These are phyloP conservation scores for Chrysodeixis includens DNA, from an alignment of 2,888 invertebrate species.

Conservation along the genomic window DNA sequence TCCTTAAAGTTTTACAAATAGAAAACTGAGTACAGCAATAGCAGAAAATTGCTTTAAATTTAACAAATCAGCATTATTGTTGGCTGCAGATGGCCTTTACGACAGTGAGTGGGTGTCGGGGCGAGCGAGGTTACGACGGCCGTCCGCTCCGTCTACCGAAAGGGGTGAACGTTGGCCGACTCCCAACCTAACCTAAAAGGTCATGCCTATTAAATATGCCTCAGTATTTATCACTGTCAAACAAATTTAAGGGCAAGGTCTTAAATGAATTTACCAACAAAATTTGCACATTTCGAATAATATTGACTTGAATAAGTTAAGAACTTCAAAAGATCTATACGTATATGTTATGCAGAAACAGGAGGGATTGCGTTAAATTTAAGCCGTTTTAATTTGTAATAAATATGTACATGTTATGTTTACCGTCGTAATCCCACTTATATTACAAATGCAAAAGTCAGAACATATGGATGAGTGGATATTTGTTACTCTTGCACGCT, in stretches of 20 bases:
- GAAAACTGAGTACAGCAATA: not conserved
- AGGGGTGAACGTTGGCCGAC: slow-evolving; percentile 7
- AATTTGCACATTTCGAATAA: not conserved
- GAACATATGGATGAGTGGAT: too few species aligned
- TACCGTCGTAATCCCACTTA: too few species aligned
- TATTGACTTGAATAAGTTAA: too few species aligned
- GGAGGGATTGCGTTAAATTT: too few species aligned
- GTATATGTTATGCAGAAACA: too few species aligned
- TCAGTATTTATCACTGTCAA: slow-evolving; percentile 19
- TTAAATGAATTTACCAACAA: not conserved
- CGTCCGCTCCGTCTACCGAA: not conserved
- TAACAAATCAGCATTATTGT: slow-evolving; percentile 9
- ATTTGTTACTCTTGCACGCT: too few species aligned
- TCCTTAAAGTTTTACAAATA: not conserved
- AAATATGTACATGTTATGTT: too few species aligned
- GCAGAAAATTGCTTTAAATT: slow-evolving; percentile 26
- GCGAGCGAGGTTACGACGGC: not conserved
- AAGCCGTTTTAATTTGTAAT: too few species aligned
- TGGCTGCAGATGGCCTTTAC: slow-evolving; percentile 36
- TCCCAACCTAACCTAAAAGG: slow-evolving; percentile 8
- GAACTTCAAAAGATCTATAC: too few species aligned
- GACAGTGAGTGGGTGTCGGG: slow-evolving; percentile 11
- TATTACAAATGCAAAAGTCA: too few species aligned
- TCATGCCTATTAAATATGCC: slow-evolving; percentile 31
- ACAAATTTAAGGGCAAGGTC: not conserved